Evolutionary conservation across 2,888 invertebrate genomes (phyloP).

Genomic region (Lepas anatifera): DNA sequence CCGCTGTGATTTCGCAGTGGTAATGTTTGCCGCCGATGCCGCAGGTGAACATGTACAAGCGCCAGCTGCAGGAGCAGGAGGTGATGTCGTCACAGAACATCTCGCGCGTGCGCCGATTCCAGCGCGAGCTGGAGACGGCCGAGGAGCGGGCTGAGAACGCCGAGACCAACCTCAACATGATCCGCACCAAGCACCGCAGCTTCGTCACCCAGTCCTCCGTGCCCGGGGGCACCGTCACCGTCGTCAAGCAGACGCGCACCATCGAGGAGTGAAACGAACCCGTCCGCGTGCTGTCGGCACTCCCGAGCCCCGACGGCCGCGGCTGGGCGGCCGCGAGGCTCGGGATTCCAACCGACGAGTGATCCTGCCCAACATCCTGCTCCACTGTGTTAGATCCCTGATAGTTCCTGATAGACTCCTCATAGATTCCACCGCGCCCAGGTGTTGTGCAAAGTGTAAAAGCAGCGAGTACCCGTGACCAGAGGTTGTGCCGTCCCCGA

Average conservation of each 20-base stretch:
- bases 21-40: too few species aligned
- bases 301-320: background rate
- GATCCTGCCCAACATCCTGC: background rate
- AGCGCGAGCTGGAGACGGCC: conserved; percentile 92
- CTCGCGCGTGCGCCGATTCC: conserved; percentile 94
- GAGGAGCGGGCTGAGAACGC: conserved; percentile 93
- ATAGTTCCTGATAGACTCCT: too few species aligned
- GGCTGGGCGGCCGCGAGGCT: background rate
- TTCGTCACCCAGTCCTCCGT: conserved; percentile 54
- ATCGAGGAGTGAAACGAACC: background rate
- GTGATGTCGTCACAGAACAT: conserved; percentile 83
- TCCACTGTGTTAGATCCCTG: background rate
- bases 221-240: conserved; percentile 22
- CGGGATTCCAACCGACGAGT: background rate
- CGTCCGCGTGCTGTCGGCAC: background rate
- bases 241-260: conserved; percentile 24
- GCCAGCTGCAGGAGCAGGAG: conserved; percentile 88
- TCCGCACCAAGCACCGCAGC: conserved; percentile 96
- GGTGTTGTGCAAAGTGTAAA: too few species aligned
- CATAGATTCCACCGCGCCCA: too few species aligned
- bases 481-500: too few species aligned
- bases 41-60: conserved; percentile 75
- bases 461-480: too few species aligned
- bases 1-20: too few species aligned
- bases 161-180: conserved; percentile 84